Conservation (phyloP, 2,113 vertebrate species). For the Haliaeetus leucogaster region DNA sequence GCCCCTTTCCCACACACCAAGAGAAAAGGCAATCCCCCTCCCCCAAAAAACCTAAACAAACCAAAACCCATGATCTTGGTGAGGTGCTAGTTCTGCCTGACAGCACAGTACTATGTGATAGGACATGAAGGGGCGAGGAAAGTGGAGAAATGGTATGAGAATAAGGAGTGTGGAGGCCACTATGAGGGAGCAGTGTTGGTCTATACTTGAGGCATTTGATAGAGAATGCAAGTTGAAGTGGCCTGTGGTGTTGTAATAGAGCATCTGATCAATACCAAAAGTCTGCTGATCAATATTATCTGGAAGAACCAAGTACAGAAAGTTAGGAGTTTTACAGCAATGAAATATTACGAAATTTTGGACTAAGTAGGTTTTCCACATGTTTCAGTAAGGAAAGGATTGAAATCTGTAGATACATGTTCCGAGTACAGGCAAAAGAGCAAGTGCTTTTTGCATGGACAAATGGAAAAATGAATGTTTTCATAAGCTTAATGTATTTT, state of each 20-base stretch:
- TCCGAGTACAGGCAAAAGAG: background rate
- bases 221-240: background rate
- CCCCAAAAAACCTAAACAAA: background rate
- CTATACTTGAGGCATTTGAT: background rate
- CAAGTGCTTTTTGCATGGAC: background rate
- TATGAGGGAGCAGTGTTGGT: background rate
- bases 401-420: background rate
- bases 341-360: background rate
- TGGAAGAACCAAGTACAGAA: background rate
- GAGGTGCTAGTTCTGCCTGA: background rate
- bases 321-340: background rate
- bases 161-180: background rate
- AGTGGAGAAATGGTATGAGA: background rate
- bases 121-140: background rate
- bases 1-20: background rate
- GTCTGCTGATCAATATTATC: background rate
- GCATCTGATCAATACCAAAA: background rate
- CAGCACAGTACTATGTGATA: background rate
- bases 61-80: background rate
- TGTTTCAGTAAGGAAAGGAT: background rate
- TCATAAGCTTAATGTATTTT: background rate
- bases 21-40: background rate
- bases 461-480: background rate
- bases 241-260: background rate
- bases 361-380: background rate